Evolutionary conservation across 2,888 invertebrate species (phyloP).

Genomic region (Griposia aprilina): DNA sequence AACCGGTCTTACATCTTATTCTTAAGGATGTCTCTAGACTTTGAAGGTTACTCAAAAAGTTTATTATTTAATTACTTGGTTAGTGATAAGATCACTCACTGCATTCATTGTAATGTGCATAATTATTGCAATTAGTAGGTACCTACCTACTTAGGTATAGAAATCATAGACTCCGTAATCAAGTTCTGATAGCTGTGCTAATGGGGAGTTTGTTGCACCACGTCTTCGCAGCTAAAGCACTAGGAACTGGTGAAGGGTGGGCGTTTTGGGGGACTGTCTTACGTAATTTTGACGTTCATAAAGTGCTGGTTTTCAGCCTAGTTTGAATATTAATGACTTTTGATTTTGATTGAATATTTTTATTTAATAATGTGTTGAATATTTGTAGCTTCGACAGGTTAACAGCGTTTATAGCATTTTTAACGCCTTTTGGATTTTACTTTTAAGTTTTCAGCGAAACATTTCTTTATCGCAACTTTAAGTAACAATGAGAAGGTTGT

Average conservation of each 20-base stretch:
- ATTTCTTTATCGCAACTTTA: background rate
- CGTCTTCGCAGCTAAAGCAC: background rate
- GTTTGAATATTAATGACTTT: background rate
- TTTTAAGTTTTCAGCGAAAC: background rate
- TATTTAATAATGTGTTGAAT: background rate
- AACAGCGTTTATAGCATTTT: background rate
- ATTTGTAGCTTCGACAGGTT: background rate
- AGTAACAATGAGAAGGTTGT: background rate
- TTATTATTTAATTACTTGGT: slow-evolving; percentile 4
- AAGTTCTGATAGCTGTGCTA: background rate
- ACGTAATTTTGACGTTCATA: background rate
- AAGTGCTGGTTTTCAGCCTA: background rate
- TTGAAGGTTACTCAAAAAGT: slow-evolving; percentile 16
- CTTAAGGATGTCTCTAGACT: slow-evolving; percentile 17
- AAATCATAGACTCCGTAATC: background rate
- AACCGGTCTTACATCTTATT: slow-evolving; percentile 11
- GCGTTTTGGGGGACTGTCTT: background rate
- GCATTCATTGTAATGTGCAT: slow-evolving; percentile 18
- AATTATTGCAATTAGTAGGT: slow-evolving; percentile 18
- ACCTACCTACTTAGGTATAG: background rate
- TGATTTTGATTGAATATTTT: background rate
- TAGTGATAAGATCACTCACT: slow-evolving; percentile 44
- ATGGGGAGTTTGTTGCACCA: background rate
- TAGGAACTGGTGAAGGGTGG: background rate
- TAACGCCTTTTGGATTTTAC: background rate